Conservation (phyloP, 2,113 vertebrate species). For the Abramis brama region DNA sequence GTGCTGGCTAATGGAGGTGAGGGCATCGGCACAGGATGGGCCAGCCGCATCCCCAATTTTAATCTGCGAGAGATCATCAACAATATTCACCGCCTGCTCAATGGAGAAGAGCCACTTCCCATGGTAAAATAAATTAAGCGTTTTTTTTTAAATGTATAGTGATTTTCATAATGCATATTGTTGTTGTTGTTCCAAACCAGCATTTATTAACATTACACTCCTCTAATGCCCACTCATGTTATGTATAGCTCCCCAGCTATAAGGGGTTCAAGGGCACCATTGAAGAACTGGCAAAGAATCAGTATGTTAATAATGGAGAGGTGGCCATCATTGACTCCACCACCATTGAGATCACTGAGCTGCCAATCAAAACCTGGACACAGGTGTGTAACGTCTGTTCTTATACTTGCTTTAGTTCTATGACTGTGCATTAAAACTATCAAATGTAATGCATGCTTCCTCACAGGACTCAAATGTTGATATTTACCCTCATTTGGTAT, state of each 20-base stretch:
- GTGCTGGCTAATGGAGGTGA: constrained; percentile 92
- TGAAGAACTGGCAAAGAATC: constrained; percentile 86
- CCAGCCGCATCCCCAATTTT: constrained; percentile 91
- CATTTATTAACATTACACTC: not conserved
- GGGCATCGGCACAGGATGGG: constrained; percentile 97
- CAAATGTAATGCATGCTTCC: not conserved
- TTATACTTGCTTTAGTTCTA: not conserved
- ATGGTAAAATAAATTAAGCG: constrained; percentile 80
- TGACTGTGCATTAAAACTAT: too few relatives aligned
- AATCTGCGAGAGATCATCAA: constrained; percentile 88
- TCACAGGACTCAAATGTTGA: not conserved
- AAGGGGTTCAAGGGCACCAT: constrained; percentile 95
- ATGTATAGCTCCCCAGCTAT: constrained; percentile 87
- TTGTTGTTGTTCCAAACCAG: not conserved
- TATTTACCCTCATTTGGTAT: not conserved
- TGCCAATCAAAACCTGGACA: constrained; percentile 94
- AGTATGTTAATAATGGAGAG: constrained; percentile 89
- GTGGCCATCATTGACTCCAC: constrained; percentile 90
- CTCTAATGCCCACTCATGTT: not conserved
- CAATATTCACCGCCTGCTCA: constrained; percentile 88
- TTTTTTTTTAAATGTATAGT: not conserved
- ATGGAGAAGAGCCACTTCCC: constrained; percentile 85
- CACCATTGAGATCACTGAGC: constrained; percentile 97
- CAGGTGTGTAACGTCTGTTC: constrained; percentile 77
- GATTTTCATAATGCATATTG: not conserved